Base-by-base conservation (phyloP, 1,140 invertebrate species). In the Halyomorpha halys region DNA sequence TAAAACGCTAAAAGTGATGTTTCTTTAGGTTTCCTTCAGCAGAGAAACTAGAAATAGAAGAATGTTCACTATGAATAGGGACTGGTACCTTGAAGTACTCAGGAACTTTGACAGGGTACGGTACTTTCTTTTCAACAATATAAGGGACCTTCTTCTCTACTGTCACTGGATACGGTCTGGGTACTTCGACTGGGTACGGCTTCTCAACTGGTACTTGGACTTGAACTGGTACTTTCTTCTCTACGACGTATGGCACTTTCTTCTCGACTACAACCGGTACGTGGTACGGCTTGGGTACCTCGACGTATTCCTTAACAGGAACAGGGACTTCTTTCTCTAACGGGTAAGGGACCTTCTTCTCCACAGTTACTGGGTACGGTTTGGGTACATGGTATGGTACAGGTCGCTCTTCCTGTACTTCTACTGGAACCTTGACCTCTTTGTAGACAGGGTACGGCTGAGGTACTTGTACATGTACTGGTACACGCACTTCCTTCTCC, bases 91-190 rank as follows among this genome's bases (percentile, higher is more conserved):
- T 56, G 19, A 56, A 21, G 53, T 56, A 56, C 21, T 56, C 53
- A 3, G 53, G 53, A 11, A 56, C 53, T 27, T 56, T 56, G 23
- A 56, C 53, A 9, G 53, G 53, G 23, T 56, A 56, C 23, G 53
- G 53, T 15, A 56, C 53, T n/a, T 56, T 56, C 53, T 56, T 56
- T 23, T 56, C 53, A 6, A 56, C 53, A 2, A 56, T 56, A 15
- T 56, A 56, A 25, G 53, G 53, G 4, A 56, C 53, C 23, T 56
- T 56, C 53, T 56, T 56, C 23, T 56, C 53, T 21, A 56, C 53
- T 11, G 53, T 56, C 4, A 56, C 53, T 19, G 53, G 53, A 15
- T 56, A 56, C 4, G 53, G 53, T 23, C 27, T 56, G 23, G 53
- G 4, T 56, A 56, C 53, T 56, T 56, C 53, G 6, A 56, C 53